These are phyloP conservation scores for Akabosia matsudoensis DNA, from an alignment of 1,140 invertebrate species.

Conservation along the genomic window DNA sequence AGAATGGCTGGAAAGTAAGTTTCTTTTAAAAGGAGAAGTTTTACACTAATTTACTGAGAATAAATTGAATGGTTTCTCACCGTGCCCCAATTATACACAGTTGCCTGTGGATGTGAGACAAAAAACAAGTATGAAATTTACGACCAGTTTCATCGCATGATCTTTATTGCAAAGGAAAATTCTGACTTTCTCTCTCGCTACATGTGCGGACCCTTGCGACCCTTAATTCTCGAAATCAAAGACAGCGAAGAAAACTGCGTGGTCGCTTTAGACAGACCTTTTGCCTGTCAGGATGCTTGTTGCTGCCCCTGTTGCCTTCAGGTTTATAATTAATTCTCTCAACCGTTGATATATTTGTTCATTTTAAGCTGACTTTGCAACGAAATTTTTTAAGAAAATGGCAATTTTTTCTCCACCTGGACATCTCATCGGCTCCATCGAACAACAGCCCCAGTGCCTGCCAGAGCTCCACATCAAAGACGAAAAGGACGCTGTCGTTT, in stretches of 20 bases:
- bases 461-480: conserved; percentile 10
- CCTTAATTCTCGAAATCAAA: neutral
- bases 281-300: neutral
- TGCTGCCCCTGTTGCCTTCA: neutral
- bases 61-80: too few relatives aligned
- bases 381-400: conserved; percentile 16
- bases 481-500: neutral
- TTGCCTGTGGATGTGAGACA: conserved; percentile 6
- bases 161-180: neutral
- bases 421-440: conserved; percentile 5
- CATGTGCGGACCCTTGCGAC: neutral
- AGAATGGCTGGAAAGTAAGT: conserved; percentile 20
- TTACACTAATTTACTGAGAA: too few relatives aligned
- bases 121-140: conserved; percentile 16
- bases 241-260: neutral
- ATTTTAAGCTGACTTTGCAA: neutral
- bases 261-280: neutral
- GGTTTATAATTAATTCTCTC: neutral
- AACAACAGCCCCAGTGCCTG: neutral
- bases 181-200: neutral
- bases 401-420: conserved; percentile 5
- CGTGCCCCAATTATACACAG: neutral
- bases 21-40: too few relatives aligned
- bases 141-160: neutral
- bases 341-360: neutral